Evolutionary conservation across 2,888 invertebrate species (phyloP).

Genomic region (Pristionchus exspectatus): DNA sequence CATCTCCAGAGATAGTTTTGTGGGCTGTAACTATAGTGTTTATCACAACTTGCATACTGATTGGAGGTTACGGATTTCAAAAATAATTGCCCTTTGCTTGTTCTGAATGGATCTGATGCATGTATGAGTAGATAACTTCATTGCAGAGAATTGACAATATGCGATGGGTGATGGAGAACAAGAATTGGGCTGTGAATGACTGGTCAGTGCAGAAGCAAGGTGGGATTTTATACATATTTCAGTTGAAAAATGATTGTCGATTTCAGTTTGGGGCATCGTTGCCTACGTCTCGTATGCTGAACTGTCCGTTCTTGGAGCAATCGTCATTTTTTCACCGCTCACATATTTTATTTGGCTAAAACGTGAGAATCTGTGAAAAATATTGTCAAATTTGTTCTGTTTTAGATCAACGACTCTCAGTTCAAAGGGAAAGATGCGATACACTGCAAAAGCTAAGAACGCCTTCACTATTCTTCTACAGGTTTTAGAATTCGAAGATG

Average conservation of each 20-base stretch:
- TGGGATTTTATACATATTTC: not conserved
- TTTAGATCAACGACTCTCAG: not conserved
- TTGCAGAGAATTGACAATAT: not conserved
- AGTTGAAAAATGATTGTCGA: not conserved
- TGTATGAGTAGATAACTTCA: not conserved
- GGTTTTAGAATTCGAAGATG: not conserved
- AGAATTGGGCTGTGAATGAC: conserved; percentile 21
- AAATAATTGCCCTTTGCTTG: not conserved
- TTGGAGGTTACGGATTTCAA: not conserved
- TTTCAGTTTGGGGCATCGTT: conserved; percentile 8
- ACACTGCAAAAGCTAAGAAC: not conserved
- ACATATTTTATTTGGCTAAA: not conserved
- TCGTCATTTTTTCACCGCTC: not conserved
- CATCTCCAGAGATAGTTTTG: not conserved
- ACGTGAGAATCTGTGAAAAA: not conserved
- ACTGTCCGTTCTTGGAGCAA: not conserved
- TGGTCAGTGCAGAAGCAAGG: not conserved
- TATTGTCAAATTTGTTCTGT: not conserved
- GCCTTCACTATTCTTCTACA: not conserved
- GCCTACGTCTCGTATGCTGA: not conserved
- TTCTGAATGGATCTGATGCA: not conserved
- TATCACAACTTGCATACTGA: not conserved
- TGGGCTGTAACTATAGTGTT: not conserved
- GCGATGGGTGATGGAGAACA: not conserved
- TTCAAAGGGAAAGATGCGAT: not conserved